Percentiles rank a stretch among this genome's conserved stretches.
These are phyloP conservation scores for Alviniconcha marisindica DNA, from an alignment of 1,140 invertebrate species.

Conservation along the genomic window DNA sequence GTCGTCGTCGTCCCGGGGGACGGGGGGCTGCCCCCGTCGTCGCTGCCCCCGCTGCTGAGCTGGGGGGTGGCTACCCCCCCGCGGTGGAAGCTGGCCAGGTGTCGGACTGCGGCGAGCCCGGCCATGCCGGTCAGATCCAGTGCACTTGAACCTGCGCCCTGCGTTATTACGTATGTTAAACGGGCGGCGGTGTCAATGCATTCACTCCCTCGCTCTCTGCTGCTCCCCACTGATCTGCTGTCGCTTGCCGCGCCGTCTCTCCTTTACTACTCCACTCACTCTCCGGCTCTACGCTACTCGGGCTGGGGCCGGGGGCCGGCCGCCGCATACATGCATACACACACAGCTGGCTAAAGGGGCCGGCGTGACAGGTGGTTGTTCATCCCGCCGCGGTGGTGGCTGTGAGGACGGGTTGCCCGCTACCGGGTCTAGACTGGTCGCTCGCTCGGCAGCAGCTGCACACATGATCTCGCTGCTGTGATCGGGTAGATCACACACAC, in stretches of 20 bases:
- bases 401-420: background rate
- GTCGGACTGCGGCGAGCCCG: background rate
- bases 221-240: slow-evolving; percentile 2
- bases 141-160: too few species aligned
- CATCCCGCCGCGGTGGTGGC: background rate
- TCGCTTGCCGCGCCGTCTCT: background rate
- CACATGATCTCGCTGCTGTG: too few species aligned
- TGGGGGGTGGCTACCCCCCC: slow-evolving; percentile 43
- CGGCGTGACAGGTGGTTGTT: slow-evolving; percentile 35
- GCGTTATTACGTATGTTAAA: too few species aligned
- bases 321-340: too few species aligned
- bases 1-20: slow-evolving; percentile 42
- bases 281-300: too few species aligned
- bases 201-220: too few species aligned
- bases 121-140: slow-evolving; percentile 20
- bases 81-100: slow-evolving; percentile 49
- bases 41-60: slow-evolving; percentile 45
- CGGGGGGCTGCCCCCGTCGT: slow-evolving; percentile 42
- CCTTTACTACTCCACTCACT: background rate
- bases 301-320: too few species aligned
- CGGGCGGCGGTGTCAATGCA: slow-evolving; percentile 13
- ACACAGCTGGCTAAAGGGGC: slow-evolving; percentile 19
- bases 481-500: too few species aligned
- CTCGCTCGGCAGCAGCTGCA: too few species aligned
- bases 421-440: too few species aligned